Evolutionary conservation across 1,140 invertebrate species (phyloP).

Genomic region (Apis mellifera): Amel_HAv3.1 CM009936.2:4405001-4405500

Average conservation of each 20-base stretch:
- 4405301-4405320: neutral
- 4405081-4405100: too few relatives aligned
- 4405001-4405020: too few relatives aligned
- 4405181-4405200: too few relatives aligned
- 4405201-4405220: neutral
- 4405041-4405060: too few relatives aligned
- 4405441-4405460: conserved; percentile 34
- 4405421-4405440: conserved; percentile 12
- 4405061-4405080: too few relatives aligned
- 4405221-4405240: neutral
- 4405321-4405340: neutral
- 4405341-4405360: conserved; percentile 13
- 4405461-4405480: conserved; percentile 22
- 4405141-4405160: too few relatives aligned
- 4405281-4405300: too few relatives aligned
- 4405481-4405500: neutral
- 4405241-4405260: neutral
- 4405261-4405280: neutral
- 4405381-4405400: conserved; percentile 42
- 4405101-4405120: too few relatives aligned
- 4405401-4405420: conserved; percentile 24
- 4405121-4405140: too few relatives aligned
- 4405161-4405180: too few relatives aligned
- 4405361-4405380: conserved; percentile 25
- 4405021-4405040: too few relatives aligned